Base-by-base conservation (phyloP, 2,888 invertebrate species). In the Netelia inedita region DNA sequence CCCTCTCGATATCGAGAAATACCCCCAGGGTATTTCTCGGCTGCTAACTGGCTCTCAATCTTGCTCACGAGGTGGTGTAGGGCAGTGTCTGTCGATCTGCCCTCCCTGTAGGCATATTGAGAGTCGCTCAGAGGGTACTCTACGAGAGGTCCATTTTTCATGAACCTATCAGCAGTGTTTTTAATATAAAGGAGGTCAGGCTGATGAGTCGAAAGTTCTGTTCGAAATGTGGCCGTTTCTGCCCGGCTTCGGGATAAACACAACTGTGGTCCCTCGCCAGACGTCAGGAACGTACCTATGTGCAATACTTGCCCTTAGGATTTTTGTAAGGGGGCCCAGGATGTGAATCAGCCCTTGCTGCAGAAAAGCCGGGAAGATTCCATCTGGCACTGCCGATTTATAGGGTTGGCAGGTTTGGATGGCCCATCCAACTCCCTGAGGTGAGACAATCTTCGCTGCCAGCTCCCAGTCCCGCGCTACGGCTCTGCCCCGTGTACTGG, bases 161-260 rank as follows among this genome's bases (percentile, higher is more conserved):
- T 16, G 16, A n/a, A 55, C 55, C 19, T 55, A 16, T 55, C 19
- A 16, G 19, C 16, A 19, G 23, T n/a, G 65, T 35, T 84, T 79
- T 83, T 0, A 84, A 71, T 9, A 86, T 14, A 16, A 87, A 85
- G 1, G 87, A 87, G 11, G 65, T 79, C 6, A 87, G 71, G 53
- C 82, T 87, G 10, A 87, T 87, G 0, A 85, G 87, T 75, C 84
- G 68, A 69, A 43, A 85, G 0, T 81, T 19, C 35, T 86, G 61
- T 11, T n/a, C n/a, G n/a, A n/a, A n/a, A 50, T 50, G 21, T 87
- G 65, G 35, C 41, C 9, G 8, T 10, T 41, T 14, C 55, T 57
- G 0, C 84, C 85, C 21, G 79, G 79, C 28, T 86, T 86, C 0
- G 85, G 85, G 21, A 83, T 82, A 61, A 85, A 87, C 1, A 81